These are phyloP conservation scores for Arctocebus calabarensis DNA, from an alignment of 2,797 vertebrate species.

Conservation along the genomic window DNA sequence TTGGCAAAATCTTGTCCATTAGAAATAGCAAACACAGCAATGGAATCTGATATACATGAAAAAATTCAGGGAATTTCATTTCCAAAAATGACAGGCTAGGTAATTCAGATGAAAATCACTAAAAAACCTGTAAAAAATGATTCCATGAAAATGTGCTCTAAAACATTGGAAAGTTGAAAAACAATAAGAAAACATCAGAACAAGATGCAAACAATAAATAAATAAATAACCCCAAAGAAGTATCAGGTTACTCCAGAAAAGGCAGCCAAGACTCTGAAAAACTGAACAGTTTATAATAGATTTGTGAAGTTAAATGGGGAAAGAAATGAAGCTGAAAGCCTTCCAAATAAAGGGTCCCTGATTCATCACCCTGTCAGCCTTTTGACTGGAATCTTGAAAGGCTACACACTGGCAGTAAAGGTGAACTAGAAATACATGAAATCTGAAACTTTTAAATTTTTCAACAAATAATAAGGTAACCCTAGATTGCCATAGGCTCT, in stretches of 20 bases:
- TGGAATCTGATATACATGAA: not conserved
- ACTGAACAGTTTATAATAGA: not conserved
- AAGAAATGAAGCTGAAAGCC: not conserved
- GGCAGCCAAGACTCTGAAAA: not conserved
- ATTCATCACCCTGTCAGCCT: not conserved
- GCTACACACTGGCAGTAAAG: not conserved
- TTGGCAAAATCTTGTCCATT: not conserved
- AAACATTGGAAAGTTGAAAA: not conserved
- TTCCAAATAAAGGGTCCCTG: not conserved
- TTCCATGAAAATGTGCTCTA: conserved; percentile 25
- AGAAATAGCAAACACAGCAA: conserved; percentile 13
- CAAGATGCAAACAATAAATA: not conserved
- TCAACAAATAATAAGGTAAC: conserved; percentile 1
- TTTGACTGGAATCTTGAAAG: not conserved
- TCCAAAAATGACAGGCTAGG: conserved; percentile 32
- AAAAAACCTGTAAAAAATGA: conserved; percentile 10
- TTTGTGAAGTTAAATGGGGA: not conserved
- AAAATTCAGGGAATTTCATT: not conserved
- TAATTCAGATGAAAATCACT: conserved; percentile 15
- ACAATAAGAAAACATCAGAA: not conserved
- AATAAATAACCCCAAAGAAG: conserved; percentile 45
- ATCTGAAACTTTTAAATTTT: not conserved
- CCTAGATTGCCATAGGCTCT: not conserved
- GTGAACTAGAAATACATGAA: not conserved
- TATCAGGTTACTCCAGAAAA: not conserved